Evolutionary conservation across 53 echinoderm and acorn worm species (phyloP), one percentile per base, ranked within the genome.

Genomic region (Mesocentrotus franciscanus): DNA sequence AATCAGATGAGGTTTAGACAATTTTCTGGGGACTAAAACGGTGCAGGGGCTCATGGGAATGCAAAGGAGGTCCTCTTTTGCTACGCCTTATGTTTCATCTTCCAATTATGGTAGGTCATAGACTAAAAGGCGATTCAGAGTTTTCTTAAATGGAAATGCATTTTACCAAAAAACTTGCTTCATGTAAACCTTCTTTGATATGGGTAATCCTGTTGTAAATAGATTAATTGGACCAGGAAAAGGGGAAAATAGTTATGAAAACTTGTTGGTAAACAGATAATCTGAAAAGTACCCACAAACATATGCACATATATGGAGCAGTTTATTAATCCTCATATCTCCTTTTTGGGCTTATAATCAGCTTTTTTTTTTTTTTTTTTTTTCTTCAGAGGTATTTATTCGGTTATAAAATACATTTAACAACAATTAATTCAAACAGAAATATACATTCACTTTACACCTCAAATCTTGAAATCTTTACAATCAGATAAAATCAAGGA

Each of bases 11-110:
- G 56, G 36, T 71, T 49, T 92, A 29, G 92, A 10, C 92, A 75
- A 92, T 74, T 92, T 74, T 36, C 64, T 33, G 70, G 74, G 92
- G 87, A 87, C 87, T 87, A 87, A 24, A 87, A 87, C 87, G 4
- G 87, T n/a, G 58, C 57, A n/a, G 12, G 87, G n/a, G 17, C 87
- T 57, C 87, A 27, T 26, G 87, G 87, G 57, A 29, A 59, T 87
- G 27, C 87, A 13, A 58, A n/a, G 29, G 56, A 8, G 87, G 87
- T 18, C n/a, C 56, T 87, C 56, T 58, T 49, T 42, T 84, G 32
- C 84, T 39, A 18, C 8, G 84, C 84, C 49, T 49, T 84, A 49
- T 87, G 18, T 87, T 87, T 27, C 58, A 26, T 87, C 27, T 56
- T 1, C 58, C 87, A 87, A 85, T 1, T 56, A 26, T 11, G 15